phyloP scores from a whole-genome alignment of 2,797 vertebrate genomes.

The Leptatherina wallacei region DNA sequence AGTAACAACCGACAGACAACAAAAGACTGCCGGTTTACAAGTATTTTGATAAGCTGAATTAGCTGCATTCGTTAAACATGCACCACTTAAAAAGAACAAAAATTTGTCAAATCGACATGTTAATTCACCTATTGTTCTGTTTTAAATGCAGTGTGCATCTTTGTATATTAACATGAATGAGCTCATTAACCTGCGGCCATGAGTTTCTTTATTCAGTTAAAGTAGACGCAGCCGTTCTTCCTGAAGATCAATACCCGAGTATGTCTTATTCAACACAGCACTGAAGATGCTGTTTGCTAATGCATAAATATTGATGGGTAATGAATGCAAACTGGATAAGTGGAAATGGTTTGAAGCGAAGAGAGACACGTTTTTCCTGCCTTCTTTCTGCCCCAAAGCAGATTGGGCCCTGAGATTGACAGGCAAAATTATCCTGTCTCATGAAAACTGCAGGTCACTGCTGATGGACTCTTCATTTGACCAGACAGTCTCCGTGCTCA shows the following conservation, averaged over 20 bases:
- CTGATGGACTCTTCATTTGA: slow-evolving; percentile 8
- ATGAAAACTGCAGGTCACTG: slow-evolving; percentile 14
- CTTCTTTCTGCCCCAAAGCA: slow-evolving; percentile 13
- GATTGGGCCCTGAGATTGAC: slow-evolving; percentile 15
- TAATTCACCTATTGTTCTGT: slow-evolving; percentile 30
- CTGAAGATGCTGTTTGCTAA: slow-evolving; percentile 48
- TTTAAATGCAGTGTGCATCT: slow-evolving; percentile 33
- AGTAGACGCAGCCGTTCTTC: slow-evolving; percentile 37
- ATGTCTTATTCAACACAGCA: slow-evolving; percentile 70
- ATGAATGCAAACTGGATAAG: slow-evolving; percentile 55
- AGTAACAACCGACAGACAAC: background rate
- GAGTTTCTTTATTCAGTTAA: slow-evolving; percentile 68
- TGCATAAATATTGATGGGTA: slow-evolving; percentile 67
- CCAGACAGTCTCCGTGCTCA: slow-evolving; percentile 3
- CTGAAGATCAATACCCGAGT: slow-evolving; percentile 56
- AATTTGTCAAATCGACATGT: slow-evolving; percentile 38
- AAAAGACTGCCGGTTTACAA: background rate
- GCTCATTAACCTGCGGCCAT: slow-evolving; percentile 65
- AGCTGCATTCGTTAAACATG: slow-evolving; percentile 12
- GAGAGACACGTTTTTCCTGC: slow-evolving; percentile 25
- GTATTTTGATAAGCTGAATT: slow-evolving; percentile 16
- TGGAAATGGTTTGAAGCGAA: slow-evolving; percentile 29
- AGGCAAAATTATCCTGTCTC: slow-evolving; percentile 4
- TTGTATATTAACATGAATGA: slow-evolving; percentile 53
- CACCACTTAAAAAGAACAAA: background rate